Conservation (phyloP, 92 coral and sea anemone genomes). For the Pocillopora grandis region DNA sequence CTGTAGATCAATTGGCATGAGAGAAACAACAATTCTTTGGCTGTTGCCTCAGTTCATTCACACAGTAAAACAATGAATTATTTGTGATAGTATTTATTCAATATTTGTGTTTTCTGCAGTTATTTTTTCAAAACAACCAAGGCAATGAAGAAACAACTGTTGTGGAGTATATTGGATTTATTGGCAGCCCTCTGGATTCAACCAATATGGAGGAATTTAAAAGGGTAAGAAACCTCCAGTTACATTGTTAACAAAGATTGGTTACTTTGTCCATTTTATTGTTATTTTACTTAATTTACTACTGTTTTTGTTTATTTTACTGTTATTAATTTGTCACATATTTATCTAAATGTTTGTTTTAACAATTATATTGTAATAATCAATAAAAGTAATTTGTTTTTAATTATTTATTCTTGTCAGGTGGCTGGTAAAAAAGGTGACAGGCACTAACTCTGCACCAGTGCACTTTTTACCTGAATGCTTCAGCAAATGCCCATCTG, state of each 20-base stretch:
- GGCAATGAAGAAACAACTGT: constrained; percentile 85
- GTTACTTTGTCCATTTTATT: too few relatives aligned
- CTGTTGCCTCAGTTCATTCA: background rate
- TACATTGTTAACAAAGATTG: too few relatives aligned
- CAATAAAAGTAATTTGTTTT: background rate
- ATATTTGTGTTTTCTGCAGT: constrained; percentile 30
- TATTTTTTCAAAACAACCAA: constrained; percentile 90
- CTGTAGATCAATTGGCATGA: too few relatives aligned
- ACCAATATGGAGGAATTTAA: constrained; percentile 97
- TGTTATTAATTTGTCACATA: too few relatives aligned
- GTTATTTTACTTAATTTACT: too few relatives aligned
- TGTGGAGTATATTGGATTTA: constrained; percentile 79
- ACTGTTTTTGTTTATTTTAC: too few relatives aligned
- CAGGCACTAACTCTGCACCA: background rate
- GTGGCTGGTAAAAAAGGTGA: constrained; percentile 18
- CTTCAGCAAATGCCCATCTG: background rate
- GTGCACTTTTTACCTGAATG: background rate
- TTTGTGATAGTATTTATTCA: background rate
- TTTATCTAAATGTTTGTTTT: background rate
- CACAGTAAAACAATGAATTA: background rate
- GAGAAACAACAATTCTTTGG: too few relatives aligned
- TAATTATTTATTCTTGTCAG: background rate
- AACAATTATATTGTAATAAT: background rate
- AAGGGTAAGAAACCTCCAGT: constrained; percentile 65
- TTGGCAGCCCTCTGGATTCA: constrained; percentile 87